Evolutionary conservation across 2,113 vertebrate species (phyloP).

Genomic region (Otocyon megalotis): DNA sequence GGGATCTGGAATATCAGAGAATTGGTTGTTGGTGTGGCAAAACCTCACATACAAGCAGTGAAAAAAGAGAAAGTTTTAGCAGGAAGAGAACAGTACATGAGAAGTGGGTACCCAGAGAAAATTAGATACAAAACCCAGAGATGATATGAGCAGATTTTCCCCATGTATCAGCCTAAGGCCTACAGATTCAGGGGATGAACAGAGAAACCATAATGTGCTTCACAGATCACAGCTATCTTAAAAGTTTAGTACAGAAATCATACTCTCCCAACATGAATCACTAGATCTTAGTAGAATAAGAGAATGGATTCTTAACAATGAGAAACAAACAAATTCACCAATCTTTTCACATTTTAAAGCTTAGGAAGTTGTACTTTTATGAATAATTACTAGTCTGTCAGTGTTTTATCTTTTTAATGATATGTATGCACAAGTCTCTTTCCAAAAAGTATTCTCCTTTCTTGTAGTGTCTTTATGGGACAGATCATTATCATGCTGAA

Average conservation of each 20-base stretch:
- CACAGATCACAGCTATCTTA: constrained; percentile 54
- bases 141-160: not conserved
- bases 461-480: not conserved
- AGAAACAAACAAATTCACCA: constrained; percentile 17
- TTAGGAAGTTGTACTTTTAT: constrained; percentile 26
- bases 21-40: not conserved
- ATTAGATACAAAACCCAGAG: not conserved
- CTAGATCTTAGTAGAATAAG: not conserved
- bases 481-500: not conserved
- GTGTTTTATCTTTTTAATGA: constrained; percentile 15
- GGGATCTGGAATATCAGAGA: not conserved
- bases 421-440: not conserved
- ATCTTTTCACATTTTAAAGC: constrained; percentile 52
- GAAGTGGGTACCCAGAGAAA: not conserved
- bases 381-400: constrained; percentile 26
- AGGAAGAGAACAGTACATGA: not conserved
- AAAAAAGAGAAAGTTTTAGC: not conserved
- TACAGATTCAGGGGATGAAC: constrained; percentile 1
- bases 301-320: constrained; percentile 27
- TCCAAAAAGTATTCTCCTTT: constrained; percentile 27
- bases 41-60: not conserved
- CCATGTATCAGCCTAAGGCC: not conserved
- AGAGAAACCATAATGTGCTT: constrained; percentile 29
- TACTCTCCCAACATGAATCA: constrained; percentile 12
- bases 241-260: constrained; percentile 44